Conservation (phyloP, 1,140 invertebrate genomes). For the Coenobita brevimanus region DNA sequence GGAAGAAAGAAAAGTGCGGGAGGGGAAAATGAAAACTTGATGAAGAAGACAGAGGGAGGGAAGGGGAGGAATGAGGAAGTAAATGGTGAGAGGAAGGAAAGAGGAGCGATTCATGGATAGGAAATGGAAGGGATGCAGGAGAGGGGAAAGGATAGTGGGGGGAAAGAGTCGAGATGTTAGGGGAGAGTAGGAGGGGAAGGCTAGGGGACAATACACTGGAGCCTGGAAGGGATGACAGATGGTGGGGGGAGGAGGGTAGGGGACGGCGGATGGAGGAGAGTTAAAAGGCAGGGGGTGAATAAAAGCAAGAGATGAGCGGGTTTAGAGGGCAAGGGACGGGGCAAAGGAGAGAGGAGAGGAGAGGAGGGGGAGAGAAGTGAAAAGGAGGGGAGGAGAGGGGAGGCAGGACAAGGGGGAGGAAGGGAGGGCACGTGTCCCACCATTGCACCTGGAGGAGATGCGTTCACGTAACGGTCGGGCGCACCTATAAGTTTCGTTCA, state of each 20-base stretch:
- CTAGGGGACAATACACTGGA: background rate
- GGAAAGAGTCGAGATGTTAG: conserved; percentile 15
- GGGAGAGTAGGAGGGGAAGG: background rate
- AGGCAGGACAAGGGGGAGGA: conserved; percentile 2
- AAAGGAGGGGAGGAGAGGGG: background rate
- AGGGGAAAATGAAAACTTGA: too few relatives aligned
- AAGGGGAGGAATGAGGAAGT: background rate
- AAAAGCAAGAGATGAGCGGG: conserved; percentile 45
- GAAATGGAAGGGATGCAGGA: conserved; percentile 15
- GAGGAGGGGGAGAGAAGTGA: background rate
- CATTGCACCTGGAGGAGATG: conserved; percentile 55
- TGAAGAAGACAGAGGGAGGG: conserved; percentile 1
- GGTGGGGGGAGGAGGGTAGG: conserved; percentile 7
- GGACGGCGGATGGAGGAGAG: background rate
- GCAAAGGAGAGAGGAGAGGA: background rate
- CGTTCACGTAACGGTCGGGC: conserved; percentile 48
- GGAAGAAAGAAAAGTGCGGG: conserved; percentile 34
- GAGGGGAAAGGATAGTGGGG: background rate
- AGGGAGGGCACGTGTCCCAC: conserved; percentile 55
- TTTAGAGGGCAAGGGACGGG: conserved; percentile 23
- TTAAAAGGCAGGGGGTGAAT: conserved; percentile 46
- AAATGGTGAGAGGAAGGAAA: conserved; percentile 19
- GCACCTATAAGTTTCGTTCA: conserved; percentile 40
- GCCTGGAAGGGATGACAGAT: background rate
- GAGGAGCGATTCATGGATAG: background rate